Evolutionary conservation across 2,888 invertebrate genomes (phyloP), one percentile per base, ranked within the genome.

Genomic region (Eucera pruinosa): DNA sequence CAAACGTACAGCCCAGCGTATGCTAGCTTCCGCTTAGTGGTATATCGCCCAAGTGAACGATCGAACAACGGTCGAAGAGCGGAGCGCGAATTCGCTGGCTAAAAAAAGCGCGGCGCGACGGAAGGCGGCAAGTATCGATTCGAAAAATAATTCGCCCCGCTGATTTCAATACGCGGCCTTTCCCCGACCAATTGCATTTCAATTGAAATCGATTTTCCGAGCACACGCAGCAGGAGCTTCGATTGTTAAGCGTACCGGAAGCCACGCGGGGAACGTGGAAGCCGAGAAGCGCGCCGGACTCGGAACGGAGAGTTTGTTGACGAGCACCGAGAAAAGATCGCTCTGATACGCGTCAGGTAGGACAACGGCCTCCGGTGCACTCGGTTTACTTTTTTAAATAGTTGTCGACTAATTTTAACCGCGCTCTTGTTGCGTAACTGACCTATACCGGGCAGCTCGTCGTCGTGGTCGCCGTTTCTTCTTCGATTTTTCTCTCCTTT

Each of bases 371-470:
- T 52, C 54, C 15, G 45, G 18, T 36, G 39, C 30, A 25, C 30
- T 55, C 54, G 60, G n/a, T 60, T 52, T 50, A 55, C 57, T 50
- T 66, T 72, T 69, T 79, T 55, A 69, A 72, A 72, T 82, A 75
- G 58, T 75, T 60, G 54, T 4, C 57, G 71, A 58, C 74, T 82
- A 82, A 79, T 82, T 79, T 75, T 82, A 82, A 72, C 74, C 39
- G 50, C 18, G 33, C 64, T 70, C 70, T 64, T 67, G 74, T 81
- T 81, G 80, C 65, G 73, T 70, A 81, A 81, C 73, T 73, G 78
- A 67, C 61, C 76, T 77, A 75, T 77, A 64, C 68, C 57, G 33
- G 45, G 23, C 39, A 39, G 47, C 43, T 39, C 48, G 9, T 25
- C 11, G 23, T 23, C 27, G 39, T 41, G 47, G 36, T 39, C 48